Percentiles rank a stretch among this genome's conserved stretches.
phyloP scores from a whole-genome alignment of 2,888 invertebrate species.

The Fragum sueziense region DNA sequence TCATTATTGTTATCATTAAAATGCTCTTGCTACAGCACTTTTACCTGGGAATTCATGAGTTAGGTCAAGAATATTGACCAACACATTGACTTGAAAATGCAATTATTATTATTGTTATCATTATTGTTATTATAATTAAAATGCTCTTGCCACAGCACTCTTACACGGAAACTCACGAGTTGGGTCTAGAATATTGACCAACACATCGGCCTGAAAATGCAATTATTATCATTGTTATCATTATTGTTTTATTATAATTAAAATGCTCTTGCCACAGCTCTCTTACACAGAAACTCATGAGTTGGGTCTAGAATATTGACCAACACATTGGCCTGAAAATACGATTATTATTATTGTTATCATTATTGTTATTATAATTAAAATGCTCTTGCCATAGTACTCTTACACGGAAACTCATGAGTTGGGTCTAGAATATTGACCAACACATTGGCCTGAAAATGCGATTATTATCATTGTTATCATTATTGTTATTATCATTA shows the following conservation, averaged over 20 bases:
- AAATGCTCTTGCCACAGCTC: conserved; percentile 41
- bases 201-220: conserved; percentile 41
- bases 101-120: no score
- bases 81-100: conserved; percentile 38
- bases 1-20: conserved; percentile 28
- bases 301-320: conserved; percentile 45
- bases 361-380: no score
- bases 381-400: conserved; percentile 39
- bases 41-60: conserved; percentile 22
- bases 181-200: conserved; percentile 45
- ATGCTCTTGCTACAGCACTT: conserved; percentile 42
- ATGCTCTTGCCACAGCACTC: conserved; percentile 42
- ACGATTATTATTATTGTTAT: no score
- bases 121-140: no score
- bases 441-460: conserved; percentile 40
- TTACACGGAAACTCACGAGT: conserved; percentile 20
- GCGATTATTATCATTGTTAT: no score
- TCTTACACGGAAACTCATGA: conserved; percentile 23
- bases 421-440: conserved; percentile 44
- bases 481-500: no score
- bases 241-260: no score
- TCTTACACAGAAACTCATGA: conserved; percentile 23
- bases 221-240: no score
- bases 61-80: conserved; percentile 45
- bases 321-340: conserved; percentile 38